Conservation (phyloP, 2,888 invertebrate species). For the Sabatieria punctata region DNA sequence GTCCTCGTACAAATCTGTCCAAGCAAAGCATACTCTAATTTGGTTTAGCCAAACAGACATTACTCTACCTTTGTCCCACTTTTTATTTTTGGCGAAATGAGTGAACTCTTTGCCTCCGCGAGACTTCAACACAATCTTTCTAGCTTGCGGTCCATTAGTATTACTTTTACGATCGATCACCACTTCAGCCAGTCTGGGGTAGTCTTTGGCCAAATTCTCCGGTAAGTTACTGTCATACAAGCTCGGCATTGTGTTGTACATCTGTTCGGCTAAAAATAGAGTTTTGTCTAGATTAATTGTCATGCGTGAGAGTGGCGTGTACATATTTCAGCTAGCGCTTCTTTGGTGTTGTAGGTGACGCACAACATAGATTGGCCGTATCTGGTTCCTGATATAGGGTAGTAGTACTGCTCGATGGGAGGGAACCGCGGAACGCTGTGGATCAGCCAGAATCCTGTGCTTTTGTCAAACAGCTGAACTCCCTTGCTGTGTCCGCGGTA, state of each 20-base stretch:
- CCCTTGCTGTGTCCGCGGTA: background rate
- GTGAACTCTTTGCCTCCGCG: conserved; percentile 47
- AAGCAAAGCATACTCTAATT: too few species aligned
- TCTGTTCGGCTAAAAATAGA: conserved; percentile 41
- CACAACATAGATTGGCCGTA: conserved; percentile 76
- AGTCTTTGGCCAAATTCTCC: conserved; percentile 38
- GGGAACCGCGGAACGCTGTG: conserved; percentile 88
- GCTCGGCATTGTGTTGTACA: conserved; percentile 62
- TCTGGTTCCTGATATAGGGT: conserved; percentile 51
- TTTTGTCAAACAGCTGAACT: conserved; percentile 48
- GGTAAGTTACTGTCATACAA: conserved; percentile 54
- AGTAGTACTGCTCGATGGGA: conserved; percentile 39
- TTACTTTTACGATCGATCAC: conserved; percentile 13
- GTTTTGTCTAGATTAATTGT: too few species aligned
- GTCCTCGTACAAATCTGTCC: conserved; percentile 56
- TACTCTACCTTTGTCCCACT: conserved; percentile 52
- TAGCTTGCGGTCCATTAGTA: conserved; percentile 45
- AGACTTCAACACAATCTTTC: conserved; percentile 29
- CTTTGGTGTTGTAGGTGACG: conserved; percentile 47
- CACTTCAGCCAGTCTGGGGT: conserved; percentile 40
- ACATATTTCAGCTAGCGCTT: conserved; percentile 52
- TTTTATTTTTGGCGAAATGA: conserved; percentile 62
- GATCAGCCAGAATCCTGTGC: conserved; percentile 62
- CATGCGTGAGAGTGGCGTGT: too few species aligned
- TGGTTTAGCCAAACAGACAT: too few species aligned